Conservation (phyloP, 37 sponge, comb jelly and placozoan genomes). For the Oopsacas minuta region DNA sequence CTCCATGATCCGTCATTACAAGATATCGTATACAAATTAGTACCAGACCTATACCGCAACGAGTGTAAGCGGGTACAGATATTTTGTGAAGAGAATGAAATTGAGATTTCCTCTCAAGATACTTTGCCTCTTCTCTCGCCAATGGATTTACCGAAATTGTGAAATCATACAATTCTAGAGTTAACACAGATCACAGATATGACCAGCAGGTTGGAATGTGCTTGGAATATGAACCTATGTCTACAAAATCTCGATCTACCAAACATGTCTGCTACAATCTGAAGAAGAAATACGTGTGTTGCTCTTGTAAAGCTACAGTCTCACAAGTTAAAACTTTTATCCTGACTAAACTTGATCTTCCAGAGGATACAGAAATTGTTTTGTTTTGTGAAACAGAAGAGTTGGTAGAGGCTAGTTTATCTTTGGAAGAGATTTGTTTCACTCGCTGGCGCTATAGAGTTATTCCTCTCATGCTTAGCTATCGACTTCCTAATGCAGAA, state of each 20-base stretch:
- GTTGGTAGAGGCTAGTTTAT: background rate
- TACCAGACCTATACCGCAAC: background rate
- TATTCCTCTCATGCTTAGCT: background rate
- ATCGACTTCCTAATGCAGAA: background rate
- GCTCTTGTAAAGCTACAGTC: background rate
- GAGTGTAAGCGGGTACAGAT: slow-evolving; percentile 4
- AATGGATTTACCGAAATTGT: background rate
- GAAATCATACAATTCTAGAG: background rate
- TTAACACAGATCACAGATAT: background rate
- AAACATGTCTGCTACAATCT: background rate
- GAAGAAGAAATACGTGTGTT: slow-evolving; percentile 7
- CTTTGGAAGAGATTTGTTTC: background rate
- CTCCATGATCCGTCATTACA: background rate
- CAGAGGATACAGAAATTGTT: background rate
- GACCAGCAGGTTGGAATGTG: slow-evolving; percentile 10
- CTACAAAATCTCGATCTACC: background rate
- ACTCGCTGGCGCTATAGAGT: slow-evolving; percentile 18
- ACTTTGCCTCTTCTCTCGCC: slow-evolving; percentile 1
- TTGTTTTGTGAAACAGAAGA: background rate
- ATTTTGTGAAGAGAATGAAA: slow-evolving; percentile 7
- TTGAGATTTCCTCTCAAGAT: background rate
- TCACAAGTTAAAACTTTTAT: background rate
- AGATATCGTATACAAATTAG: slow-evolving; percentile 6
- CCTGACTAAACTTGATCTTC: background rate
- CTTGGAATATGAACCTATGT: background rate